A percentile compares a stretch with the other conserved stretches of the same genome.
These are phyloP conservation scores for Ephestia elutella DNA, from an alignment of 1,140 invertebrate species.

Conservation along the genomic window DNA sequence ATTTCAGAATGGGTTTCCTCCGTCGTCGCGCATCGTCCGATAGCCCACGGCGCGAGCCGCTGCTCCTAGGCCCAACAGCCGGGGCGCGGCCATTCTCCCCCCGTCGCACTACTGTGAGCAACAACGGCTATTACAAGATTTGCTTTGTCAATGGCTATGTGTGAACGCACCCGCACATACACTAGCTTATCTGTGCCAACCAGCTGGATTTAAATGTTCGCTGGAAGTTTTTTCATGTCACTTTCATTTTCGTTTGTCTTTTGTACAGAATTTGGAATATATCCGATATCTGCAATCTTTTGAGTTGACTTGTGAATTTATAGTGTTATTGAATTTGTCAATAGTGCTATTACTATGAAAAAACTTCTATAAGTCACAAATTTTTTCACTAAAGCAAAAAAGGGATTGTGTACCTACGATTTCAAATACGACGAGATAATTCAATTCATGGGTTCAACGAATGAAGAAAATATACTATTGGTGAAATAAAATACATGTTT, in stretches of 20 bases:
- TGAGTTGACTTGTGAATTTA: too few species aligned
- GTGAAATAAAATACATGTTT: not conserved
- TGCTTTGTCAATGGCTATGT: slow-evolving; percentile 75
- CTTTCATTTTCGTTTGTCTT: not conserved
- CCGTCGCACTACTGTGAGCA: slow-evolving; percentile 66
- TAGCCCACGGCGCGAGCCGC: slow-evolving; percentile 68
- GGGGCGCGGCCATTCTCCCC: slow-evolving; percentile 61
- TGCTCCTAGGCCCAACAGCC: slow-evolving; percentile 20
- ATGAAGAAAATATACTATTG: not conserved
- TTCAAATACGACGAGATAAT: not conserved
- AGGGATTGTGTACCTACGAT: not conserved
- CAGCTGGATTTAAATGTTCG: slow-evolving; percentile 44
- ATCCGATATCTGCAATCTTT: too few species aligned
- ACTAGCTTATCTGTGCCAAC: slow-evolving; percentile 36
- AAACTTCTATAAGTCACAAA: not conserved
- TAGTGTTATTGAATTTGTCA: too few species aligned
- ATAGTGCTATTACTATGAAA: too few species aligned
- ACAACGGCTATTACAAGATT: slow-evolving; percentile 74
- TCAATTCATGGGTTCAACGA: not conserved
- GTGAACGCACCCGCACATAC: slow-evolving; percentile 40
- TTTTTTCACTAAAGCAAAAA: not conserved
- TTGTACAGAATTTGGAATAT: too few species aligned
- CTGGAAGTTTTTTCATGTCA: slow-evolving; percentile 22
- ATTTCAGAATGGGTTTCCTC: slow-evolving; percentile 73
- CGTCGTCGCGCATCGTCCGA: slow-evolving; percentile 71